These are phyloP conservation scores for Temnothorax nylanderi DNA, from an alignment of 1,140 invertebrate genomes.

Conservation along the genomic window DNA sequence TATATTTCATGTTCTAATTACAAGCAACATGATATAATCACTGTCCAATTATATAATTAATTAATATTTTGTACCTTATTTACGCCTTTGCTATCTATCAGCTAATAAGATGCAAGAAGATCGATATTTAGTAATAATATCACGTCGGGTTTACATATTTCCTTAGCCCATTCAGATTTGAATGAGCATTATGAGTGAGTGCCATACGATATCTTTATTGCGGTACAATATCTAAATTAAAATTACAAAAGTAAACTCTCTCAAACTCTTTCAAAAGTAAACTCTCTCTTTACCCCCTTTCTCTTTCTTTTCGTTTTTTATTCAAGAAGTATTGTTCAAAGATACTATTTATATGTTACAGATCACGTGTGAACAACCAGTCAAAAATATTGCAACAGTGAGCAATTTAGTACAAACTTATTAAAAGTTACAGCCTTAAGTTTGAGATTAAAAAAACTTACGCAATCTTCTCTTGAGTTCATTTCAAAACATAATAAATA, in stretches of 20 bases:
- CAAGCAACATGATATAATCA: background rate
- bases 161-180: too few species aligned
- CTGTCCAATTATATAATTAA: background rate
- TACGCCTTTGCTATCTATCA: background rate
- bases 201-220: too few species aligned
- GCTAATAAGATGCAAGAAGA: too few species aligned
- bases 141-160: too few species aligned
- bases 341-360: background rate
- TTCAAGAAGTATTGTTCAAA: background rate
- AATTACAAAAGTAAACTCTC: too few species aligned
- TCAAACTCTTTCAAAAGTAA: too few species aligned
- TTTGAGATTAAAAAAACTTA: slow-evolving; percentile 13
- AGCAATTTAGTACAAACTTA: background rate
- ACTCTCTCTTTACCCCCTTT: too few species aligned
- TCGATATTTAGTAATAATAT: too few species aligned
- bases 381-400: slow-evolving; percentile 13
- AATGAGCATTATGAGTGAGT: too few species aligned
- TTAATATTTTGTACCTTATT: background rate
- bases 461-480: background rate
- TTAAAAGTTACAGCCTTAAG: background rate
- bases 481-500: background rate
- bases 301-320: background rate
- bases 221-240: too few species aligned
- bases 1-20: background rate
- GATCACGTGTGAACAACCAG: background rate